Base-by-base conservation (phyloP, 2,888 invertebrate genomes). In the Pelosia muscerda region DNA sequence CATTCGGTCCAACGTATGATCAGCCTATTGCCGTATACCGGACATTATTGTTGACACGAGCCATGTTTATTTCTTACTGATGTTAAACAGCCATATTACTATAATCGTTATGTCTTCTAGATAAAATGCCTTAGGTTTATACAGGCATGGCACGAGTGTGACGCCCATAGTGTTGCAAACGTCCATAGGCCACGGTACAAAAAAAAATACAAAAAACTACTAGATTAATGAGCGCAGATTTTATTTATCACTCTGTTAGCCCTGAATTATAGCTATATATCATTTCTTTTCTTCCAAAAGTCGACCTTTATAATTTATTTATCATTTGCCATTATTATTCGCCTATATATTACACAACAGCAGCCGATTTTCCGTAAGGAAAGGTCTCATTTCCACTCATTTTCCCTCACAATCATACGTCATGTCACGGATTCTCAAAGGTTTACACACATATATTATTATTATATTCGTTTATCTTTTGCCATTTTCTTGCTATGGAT, bases 381-480 rank as follows among this genome's bases (percentile, higher is more conserved):
- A 65, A 11, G 34, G 25, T 5, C 25, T 58, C n/a, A 65, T 67
- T 71, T 58, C 6, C 55, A 71, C 68, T 68, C 42, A 72, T 68
- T 76, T 66, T 34, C 59, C 54, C 53, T 55, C 25, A 61, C 57
- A 68, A 73, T 65, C 65, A 67, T 11, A 73, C 54, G 26, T 38
- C 66, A 63, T 59, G 64, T 64, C 59, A 53, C 56, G 56, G 66
- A 61, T 49, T 61, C 65, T 62, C 61, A 61, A 64, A 61, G 73
- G 77, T 55, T 55, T 60, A 8, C 23, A 61, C 28, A 31, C 22
- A 55, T 65, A 59, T 55, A 66, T 55, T 42, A 66, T 55, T 42
- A 65, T 60, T 59, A 57, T 60, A 55, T 73, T 68, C 66, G 63
- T 62, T 68, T 69, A 58, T 55, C 23, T 56, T 71, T 57, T 28